Percentiles rank a stretch among this genome's conserved stretches.
phyloP scores from a whole-genome alignment of 2,797 vertebrate species.

The Anabas testudineus region DNA sequence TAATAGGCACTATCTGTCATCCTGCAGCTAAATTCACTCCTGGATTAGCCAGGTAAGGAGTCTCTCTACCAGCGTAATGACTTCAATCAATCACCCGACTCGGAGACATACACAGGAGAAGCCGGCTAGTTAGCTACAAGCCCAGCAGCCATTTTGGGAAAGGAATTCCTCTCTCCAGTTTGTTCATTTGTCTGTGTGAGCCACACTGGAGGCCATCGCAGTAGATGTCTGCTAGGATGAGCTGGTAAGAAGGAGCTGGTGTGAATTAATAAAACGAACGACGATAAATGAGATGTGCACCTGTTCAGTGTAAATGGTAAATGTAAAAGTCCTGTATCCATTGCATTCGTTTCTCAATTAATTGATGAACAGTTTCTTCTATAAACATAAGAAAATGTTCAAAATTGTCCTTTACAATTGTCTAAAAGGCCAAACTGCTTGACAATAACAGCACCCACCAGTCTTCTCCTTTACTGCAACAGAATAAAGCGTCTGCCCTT shows the following conservation, averaged over 20 bases:
- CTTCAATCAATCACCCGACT: conserved; percentile 82
- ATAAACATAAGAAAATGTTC: neutral
- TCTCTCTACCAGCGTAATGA: conserved; percentile 80
- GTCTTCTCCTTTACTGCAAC: neutral
- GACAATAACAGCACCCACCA: conserved; percentile 1
- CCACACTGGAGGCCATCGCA: conserved; percentile 19
- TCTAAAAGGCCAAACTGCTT: neutral
- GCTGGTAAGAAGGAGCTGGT: conserved; percentile 6
- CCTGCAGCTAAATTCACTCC: conserved; percentile 78
- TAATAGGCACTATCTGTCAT: conserved; percentile 81
- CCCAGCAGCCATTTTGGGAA: conserved; percentile 67
- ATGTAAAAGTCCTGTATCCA: no score
- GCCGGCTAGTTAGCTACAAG: conserved; percentile 61
- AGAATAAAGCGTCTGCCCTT: conserved; percentile 18
- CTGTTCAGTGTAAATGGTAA: neutral
- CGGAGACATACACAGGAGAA: conserved; percentile 38
- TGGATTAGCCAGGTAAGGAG: conserved; percentile 82
- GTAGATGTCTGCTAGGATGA: conserved; percentile 37
- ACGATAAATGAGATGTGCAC: neutral
- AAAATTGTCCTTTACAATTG: neutral
- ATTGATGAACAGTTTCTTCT: neutral
- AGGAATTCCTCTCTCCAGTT: conserved; percentile 43
- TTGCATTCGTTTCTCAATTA: neutral
- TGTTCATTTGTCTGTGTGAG: conserved; percentile 38
- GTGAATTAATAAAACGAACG: conserved; percentile 6